Evolutionary conservation across 2,888 invertebrate genomes (phyloP), one percentile per base, ranked within the genome.

Genomic region (Octodonta nipae): DNA sequence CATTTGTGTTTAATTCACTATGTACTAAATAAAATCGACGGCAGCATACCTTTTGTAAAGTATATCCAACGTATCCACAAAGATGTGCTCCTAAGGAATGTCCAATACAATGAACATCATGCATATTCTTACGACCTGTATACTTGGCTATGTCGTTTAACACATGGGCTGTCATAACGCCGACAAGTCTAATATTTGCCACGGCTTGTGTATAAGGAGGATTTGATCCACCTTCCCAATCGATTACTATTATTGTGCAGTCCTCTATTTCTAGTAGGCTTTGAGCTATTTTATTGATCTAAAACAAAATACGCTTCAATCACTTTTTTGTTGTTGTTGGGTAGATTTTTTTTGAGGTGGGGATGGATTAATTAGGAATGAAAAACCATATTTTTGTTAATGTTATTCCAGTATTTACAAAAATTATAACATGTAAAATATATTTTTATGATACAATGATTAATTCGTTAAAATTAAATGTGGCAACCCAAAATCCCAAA

Each of bases 191-290:
- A 12, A 85, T 86, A 54, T 92, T 92, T 1, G 89, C 88, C 2
- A 86, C 88, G 0, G 93, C 91, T 59, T 91, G 88, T 0, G 83
- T 79, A 55, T 92, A 93, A 0, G 88, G 87, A 0, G 88, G 87
- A 39, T 76, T 77, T 0, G 88, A 81, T 0, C 88, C 91, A 4
- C 74, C 74, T 36, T 81, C 73, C 91, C 89, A 91, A 52, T 88
- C 88, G 2, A 89, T 73, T 0, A 82, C 68, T 8, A 87, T 67
- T 0, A 88, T 81, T 32, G 83, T 80, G 25, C 78, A 75, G 30
- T 75, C 73, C 24, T 75, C 75, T 32, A 75, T 71, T 1, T 70
- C 68, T 5, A 91, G 58, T n/a, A 91, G 61, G 15, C 80, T 78
- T 32, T 73, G 68, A 10, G 74, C 73, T 67, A 84, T 73, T 28